Evolutionary conservation across 1,140 invertebrate genomes (phyloP), one percentile per base, ranked within the genome.

Genomic region (Heliconius hewitsoni): DNA sequence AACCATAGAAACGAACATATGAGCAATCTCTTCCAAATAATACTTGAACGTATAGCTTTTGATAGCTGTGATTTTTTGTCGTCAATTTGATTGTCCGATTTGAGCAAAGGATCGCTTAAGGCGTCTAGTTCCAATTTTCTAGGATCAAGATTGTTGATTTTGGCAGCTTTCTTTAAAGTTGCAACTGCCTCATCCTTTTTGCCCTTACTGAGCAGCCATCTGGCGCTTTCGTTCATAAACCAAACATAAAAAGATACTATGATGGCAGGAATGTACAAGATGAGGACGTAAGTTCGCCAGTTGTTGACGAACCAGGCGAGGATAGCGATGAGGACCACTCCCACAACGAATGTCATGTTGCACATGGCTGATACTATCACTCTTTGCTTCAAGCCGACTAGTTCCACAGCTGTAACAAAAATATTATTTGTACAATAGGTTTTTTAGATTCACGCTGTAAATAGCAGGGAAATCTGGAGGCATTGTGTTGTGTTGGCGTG

Each of bases 161-260:
- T 95, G 0, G 97, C 97, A 1, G 97, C 97, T 77, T 95, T 96
- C 83, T 96, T 95, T 3, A 98, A 94, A 5, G 97, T 94, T 74
- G 94, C 93, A 42, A 97, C 96, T 0, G 97, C 97, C 93, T 97
- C 96, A 19, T 96, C 95, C 19, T 95, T 93, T 42, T 96, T 95
- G n/a, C 96, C 97, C 90, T 98, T 97, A 3, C 96, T 96, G 34
- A 98, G 89, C 19, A 98, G 89, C 97, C 97, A 98, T 81, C 97
- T 95, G 1, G 96, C 96, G 6, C 97, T 98, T 91, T 98, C 98
- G 3, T 97, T 97, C 88, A 98, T 96, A 82, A 98, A 96, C 97
- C 97, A 98, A 92, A 97, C 97, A 87, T 98, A 98, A 57, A 95
- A 87, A 50, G 97, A 95, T 80, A 98, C 89, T 18, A 97, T 95